phyloP scores from a whole-genome alignment of 2,888 invertebrate genomes.

The Blastobasis lacticolella region DNA sequence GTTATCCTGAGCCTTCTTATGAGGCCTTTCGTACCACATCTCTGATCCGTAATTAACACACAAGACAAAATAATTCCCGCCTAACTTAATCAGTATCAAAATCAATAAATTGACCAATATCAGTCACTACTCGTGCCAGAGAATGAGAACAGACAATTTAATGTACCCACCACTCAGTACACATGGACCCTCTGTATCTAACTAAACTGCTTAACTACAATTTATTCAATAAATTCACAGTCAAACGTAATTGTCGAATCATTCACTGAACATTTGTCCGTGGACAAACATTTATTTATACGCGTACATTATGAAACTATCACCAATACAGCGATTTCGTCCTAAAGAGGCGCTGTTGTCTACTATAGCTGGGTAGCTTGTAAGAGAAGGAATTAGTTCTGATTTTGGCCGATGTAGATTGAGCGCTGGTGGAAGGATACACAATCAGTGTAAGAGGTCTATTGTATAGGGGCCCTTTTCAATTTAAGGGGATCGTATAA shows the following conservation, averaged over 20 bases:
- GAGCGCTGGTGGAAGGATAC: background rate
- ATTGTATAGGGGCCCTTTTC: constrained; percentile 24
- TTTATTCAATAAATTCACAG: constrained; percentile 59
- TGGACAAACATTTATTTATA: constrained; percentile 21
- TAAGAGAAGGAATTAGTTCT: background rate
- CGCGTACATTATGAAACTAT: constrained; percentile 24
- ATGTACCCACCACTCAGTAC: too few relatives aligned
- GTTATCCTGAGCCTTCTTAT: too few relatives aligned
- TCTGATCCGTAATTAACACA: too few relatives aligned
- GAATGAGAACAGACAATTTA: too few relatives aligned
- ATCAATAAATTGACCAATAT: too few relatives aligned
- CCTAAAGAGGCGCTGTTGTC: too few relatives aligned
- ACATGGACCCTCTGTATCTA: constrained; percentile 9
- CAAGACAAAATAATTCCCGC: too few relatives aligned
- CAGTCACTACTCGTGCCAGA: too few relatives aligned
- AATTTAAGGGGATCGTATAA: constrained; percentile 13
- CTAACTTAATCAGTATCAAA: too few relatives aligned
- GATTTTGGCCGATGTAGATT: background rate
- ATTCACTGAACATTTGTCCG: constrained; percentile 46
- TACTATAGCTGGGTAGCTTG: too few relatives aligned
- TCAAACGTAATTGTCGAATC: constrained; percentile 57
- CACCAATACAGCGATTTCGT: too few relatives aligned
- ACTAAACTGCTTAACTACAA: constrained; percentile 18
- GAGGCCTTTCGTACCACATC: too few relatives aligned
- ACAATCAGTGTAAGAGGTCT: constrained; percentile 31